Conservation (phyloP, 2,888 invertebrate genomes). For the Poecilobothrus nobilitatus region DNA sequence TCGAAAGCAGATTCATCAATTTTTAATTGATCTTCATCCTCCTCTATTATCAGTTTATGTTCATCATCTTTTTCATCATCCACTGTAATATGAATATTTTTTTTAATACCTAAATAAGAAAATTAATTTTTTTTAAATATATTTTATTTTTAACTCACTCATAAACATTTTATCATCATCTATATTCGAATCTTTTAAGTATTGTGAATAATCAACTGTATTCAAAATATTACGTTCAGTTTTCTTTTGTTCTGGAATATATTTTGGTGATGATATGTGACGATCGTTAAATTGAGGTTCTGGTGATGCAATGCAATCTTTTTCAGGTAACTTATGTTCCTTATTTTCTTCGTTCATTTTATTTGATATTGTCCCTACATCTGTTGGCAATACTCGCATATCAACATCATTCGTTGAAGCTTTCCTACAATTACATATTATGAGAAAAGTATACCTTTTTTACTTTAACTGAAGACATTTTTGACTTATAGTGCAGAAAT, state of each 20-base stretch:
- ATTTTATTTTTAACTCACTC: slow-evolving; percentile 30
- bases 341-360: neutral
- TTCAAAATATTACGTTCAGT: slow-evolving; percentile 22
- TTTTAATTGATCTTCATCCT: slow-evolving; percentile 40
- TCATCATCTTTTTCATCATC: slow-evolving; percentile 53
- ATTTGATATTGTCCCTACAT: slow-evolving; percentile 18
- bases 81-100: too few relatives aligned
- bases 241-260: slow-evolving; percentile 5
- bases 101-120: too few relatives aligned
- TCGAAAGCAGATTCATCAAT: slow-evolving; percentile 49
- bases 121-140: neutral
- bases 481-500: too few relatives aligned
- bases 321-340: neutral
- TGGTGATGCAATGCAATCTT: slow-evolving; percentile 25
- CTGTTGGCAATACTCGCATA: slow-evolving; percentile 32
- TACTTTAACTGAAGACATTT: too few relatives aligned
- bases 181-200: slow-evolving; percentile 42
- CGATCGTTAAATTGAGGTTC: slow-evolving; percentile 25
- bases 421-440: neutral
- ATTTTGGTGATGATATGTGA: slow-evolving; percentile 1
- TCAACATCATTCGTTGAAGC: slow-evolving; percentile 31
- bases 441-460: too few relatives aligned
- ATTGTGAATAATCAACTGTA: slow-evolving; percentile 41
- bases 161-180: slow-evolving; percentile 34
- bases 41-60: slow-evolving; percentile 36